Conservation (phyloP, 1,140 invertebrate species). For the Radopholus similis region DNA sequence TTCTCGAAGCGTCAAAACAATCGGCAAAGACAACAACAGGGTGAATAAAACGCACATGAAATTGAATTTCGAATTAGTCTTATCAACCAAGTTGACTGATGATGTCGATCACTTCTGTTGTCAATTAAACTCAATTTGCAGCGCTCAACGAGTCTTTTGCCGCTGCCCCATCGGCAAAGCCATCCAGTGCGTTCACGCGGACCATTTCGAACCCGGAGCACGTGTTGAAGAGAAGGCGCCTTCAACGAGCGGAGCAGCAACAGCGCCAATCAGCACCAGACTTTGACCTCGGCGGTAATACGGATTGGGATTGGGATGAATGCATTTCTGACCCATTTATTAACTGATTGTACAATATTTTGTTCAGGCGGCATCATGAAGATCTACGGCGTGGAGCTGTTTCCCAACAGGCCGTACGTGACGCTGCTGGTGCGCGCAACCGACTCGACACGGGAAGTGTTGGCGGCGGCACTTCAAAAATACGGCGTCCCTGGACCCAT, state of each 20-base stretch:
- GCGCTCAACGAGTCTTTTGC: too few species aligned
- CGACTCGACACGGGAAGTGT: conserved; percentile 83
- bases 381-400: conserved; percentile 93
- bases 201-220: conserved; percentile 98
- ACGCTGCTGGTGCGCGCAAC: conserved; percentile 86
- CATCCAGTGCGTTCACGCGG: conserved; percentile 82
- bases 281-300: too few species aligned
- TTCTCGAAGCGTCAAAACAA: conserved; percentile 68
- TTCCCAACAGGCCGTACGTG: conserved; percentile 95
- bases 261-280: conserved; percentile 80
- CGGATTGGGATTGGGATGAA: background rate
- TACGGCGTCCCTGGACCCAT: conserved; percentile 78
- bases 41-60: too few species aligned
- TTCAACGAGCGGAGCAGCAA: conserved; percentile 93
- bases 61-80: too few species aligned
- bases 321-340: too few species aligned
- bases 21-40: conserved; percentile 67
- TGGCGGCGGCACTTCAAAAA: conserved; percentile 92
- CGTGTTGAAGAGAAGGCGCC: conserved; percentile 90
- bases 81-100: too few species aligned
- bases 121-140: too few species aligned
- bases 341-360: conserved; percentile 8
- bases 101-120: too few species aligned
- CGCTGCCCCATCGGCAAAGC: too few species aligned
- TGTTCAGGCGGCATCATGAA: conserved; percentile 82